A percentile compares a stretch with the other conserved stretches of the same genome.
Evolutionary conservation across 1,140 invertebrate species (phyloP).

Genomic region (Lasioglossum albipes): DNA sequence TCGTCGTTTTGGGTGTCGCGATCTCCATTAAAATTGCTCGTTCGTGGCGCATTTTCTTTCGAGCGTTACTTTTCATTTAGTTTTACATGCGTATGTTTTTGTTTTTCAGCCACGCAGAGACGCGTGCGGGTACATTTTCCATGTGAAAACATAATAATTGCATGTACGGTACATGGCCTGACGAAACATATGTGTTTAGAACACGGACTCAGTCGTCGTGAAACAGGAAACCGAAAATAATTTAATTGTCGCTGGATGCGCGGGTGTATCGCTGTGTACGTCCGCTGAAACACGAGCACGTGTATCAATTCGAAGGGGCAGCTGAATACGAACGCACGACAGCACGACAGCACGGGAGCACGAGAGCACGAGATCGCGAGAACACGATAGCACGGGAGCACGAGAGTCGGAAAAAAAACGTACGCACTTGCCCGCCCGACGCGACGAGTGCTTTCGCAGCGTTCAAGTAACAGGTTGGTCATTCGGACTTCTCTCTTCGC

Average conservation of each 20-base stretch:
- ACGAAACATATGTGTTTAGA: constrained; percentile 2
- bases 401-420: constrained; percentile 51
- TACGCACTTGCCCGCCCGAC: constrained; percentile 45
- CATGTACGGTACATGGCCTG: neutral
- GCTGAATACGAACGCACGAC: constrained; percentile 6
- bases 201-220: neutral
- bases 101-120: neutral
- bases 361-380: constrained; percentile 15
- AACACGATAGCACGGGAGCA: constrained; percentile 26
- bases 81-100: constrained; percentile 4
- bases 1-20: constrained; percentile 60
- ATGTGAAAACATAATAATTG: neutral
- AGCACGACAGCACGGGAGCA: constrained; percentile 16
- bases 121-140: neutral
- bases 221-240: neutral
- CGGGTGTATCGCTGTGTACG: constrained; percentile 3
- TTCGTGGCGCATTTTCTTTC: constrained; percentile 9
- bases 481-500: constrained; percentile 13
- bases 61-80: neutral
- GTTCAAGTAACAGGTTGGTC: constrained; percentile 79
- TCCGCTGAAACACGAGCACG: constrained; percentile 28
- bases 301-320: constrained; percentile 40
- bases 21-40: constrained; percentile 1
- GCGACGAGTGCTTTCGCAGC: constrained; percentile 50
- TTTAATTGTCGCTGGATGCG: neutral